Evolutionary conservation across 2,888 invertebrate genomes (phyloP).

Genomic region (Drosophila trichaetosa): DNA sequence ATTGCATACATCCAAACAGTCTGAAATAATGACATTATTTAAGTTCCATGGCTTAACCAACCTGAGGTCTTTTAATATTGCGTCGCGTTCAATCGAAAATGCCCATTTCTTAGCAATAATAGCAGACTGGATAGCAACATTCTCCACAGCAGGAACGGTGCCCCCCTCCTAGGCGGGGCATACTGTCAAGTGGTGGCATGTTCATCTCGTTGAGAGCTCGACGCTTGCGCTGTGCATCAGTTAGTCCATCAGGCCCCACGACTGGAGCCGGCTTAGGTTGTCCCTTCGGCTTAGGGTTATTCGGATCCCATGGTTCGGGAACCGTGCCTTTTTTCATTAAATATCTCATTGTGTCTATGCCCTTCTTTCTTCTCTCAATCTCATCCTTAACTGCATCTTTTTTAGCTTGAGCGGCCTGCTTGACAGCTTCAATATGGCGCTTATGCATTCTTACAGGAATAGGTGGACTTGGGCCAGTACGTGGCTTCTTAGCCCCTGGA

Average conservation of each 20-base stretch:
- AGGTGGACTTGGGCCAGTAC: slow-evolving; percentile 4
- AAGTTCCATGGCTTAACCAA: not conserved
- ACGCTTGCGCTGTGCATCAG: slow-evolving; percentile 48
- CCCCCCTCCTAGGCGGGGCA: slow-evolving; percentile 65
- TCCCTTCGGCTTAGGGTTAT: slow-evolving; percentile 1
- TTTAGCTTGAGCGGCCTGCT: slow-evolving; percentile 27
- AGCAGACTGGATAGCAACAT: slow-evolving; percentile 10
- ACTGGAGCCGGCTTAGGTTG: not conserved
- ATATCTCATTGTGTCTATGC: slow-evolving; percentile 65
- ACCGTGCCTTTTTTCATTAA: slow-evolving; percentile 42
- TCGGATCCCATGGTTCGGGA: slow-evolving; percentile 46
- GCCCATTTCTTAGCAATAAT: slow-evolving; percentile 8
- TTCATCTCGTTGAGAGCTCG: slow-evolving; percentile 43
- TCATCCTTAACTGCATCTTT: slow-evolving; percentile 20
- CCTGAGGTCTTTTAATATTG: not conserved
- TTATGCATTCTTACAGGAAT: slow-evolving; percentile 42
- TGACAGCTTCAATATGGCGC: slow-evolving; percentile 21
- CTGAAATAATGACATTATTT: not conserved
- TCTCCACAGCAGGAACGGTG: slow-evolving; percentile 27
- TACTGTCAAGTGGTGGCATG: slow-evolving; percentile 57
- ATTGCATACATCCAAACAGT: not conserved
- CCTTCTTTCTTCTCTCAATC: slow-evolving; percentile 32
- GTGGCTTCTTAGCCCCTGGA: slow-evolving; percentile 17
- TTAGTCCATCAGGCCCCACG: slow-evolving; percentile 58
- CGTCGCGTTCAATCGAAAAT: not conserved